These are phyloP conservation scores for Acanthoscelides obtectus DNA, from an alignment of 2,888 invertebrate genomes.

Conservation along the genomic window DNA sequence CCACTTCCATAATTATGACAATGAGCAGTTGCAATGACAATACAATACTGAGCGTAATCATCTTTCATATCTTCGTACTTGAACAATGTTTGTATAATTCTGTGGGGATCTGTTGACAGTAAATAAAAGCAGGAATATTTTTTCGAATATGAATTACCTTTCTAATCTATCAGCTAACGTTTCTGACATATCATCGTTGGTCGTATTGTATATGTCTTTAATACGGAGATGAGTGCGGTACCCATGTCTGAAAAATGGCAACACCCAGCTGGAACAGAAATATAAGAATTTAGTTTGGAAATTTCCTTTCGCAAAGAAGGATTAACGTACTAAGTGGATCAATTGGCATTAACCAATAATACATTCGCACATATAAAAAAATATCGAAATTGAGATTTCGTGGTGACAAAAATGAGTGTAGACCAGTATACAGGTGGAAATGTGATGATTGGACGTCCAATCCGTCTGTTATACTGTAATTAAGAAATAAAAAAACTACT, in stretches of 20 bases:
- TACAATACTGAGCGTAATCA: neutral
- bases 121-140: neutral
- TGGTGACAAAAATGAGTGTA: no score
- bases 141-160: conserved; percentile 38
- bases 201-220: conserved; percentile 60
- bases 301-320: no score
- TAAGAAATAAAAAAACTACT: no score
- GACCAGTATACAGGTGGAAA: no score
- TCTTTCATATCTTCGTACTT: neutral
- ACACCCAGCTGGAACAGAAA: conserved; percentile 57
- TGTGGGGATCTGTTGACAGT: neutral
- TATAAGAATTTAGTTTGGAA: no score
- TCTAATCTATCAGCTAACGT: conserved; percentile 61
- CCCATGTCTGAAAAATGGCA: conserved; percentile 59
- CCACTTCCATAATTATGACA: neutral
- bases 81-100: neutral
- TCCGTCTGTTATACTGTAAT: no score
- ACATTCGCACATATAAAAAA: no score
- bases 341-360: no score
- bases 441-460: no score
- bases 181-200: conserved; percentile 58
- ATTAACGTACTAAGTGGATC: no score
- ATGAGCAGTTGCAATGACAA: neutral
- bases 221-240: conserved; percentile 57
- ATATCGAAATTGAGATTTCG: no score